These are phyloP conservation scores for Drosophila pandora DNA, from an alignment of 1,140 invertebrate genomes.

Conservation along the genomic window DNA sequence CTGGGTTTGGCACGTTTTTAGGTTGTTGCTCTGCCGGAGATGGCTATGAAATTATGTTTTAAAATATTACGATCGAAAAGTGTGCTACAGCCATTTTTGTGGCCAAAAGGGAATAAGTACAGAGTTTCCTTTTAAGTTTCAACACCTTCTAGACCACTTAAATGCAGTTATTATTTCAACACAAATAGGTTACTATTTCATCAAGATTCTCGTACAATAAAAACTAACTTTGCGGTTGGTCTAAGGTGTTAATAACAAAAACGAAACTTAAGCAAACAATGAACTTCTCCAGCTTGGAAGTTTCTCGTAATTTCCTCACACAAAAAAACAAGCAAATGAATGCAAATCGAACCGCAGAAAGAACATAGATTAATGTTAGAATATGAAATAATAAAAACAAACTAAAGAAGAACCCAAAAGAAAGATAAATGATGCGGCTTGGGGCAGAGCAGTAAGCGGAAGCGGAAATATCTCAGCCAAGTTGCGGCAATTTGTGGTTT, in stretches of 20 bases:
- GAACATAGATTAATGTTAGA: slow-evolving; percentile 33
- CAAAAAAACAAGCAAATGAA: slow-evolving; percentile 15
- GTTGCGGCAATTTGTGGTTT: slow-evolving; percentile 77
- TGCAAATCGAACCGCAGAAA: slow-evolving; percentile 40
- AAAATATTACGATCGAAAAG: slow-evolving; percentile 29
- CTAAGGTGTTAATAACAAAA: slow-evolving; percentile 22
- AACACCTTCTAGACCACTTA: no score
- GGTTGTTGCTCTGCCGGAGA: slow-evolving; percentile 21
- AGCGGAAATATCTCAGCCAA: slow-evolving; percentile 74
- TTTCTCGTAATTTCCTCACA: slow-evolving; percentile 16
- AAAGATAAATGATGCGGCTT: slow-evolving; percentile 60
- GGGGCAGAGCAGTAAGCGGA: slow-evolving; percentile 42
- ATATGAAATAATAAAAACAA: slow-evolving; percentile 17
- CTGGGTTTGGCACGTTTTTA: slow-evolving; percentile 32
- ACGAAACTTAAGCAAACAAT: slow-evolving; percentile 25
- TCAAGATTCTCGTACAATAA: neutral
- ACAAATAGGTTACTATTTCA: slow-evolving; percentile 13
- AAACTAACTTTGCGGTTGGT: slow-evolving; percentile 16
- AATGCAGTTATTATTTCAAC: neutral
- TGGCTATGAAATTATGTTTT: slow-evolving; percentile 29
- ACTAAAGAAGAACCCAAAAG: slow-evolving; percentile 13
- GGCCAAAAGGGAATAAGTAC: slow-evolving; percentile 6
- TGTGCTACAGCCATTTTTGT: neutral
- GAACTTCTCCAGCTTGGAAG: slow-evolving; percentile 14
- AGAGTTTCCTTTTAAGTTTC: no score